phyloP scores from a whole-genome alignment of 2,113 vertebrate genomes.

The Phoenicopterus ruber region DNA sequence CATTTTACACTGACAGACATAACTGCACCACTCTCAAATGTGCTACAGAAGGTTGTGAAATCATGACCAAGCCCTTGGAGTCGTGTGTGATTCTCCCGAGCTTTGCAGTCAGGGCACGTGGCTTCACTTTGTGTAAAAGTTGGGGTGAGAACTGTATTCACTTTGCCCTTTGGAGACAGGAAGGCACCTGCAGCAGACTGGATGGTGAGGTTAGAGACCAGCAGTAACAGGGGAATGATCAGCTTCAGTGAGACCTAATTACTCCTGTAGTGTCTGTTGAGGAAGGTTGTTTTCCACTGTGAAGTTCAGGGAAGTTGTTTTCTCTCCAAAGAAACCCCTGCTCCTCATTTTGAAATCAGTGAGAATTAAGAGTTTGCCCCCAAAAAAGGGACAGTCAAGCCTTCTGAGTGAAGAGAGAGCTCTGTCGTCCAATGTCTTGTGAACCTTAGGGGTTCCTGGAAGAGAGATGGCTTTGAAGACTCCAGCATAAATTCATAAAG shows the following conservation, averaged over 20 bases:
- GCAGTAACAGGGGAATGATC: background rate
- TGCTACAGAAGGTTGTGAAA: background rate
- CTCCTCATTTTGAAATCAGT: background rate
- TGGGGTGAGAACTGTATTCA: accelerated
- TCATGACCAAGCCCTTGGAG: background rate
- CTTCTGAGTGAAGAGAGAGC: background rate
- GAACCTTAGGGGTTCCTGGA: background rate
- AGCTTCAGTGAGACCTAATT: background rate
- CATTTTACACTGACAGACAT: background rate
- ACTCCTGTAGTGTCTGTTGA: background rate
- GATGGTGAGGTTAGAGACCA: background rate
- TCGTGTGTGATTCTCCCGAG: accelerated
- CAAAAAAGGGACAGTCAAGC: background rate
- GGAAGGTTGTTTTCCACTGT: background rate
- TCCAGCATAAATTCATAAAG: background rate
- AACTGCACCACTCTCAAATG: background rate
- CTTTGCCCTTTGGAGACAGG: background rate
- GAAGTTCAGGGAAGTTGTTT: background rate
- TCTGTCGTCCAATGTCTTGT: background rate
- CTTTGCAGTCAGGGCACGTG: accelerated
- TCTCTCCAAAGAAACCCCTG: background rate
- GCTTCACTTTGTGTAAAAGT: background rate
- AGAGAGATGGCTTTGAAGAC: background rate
- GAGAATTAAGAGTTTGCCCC: background rate
- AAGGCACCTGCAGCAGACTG: background rate